Base-by-base conservation (phyloP, 2,888 invertebrate species). In the Drosophila mimica region DNA sequence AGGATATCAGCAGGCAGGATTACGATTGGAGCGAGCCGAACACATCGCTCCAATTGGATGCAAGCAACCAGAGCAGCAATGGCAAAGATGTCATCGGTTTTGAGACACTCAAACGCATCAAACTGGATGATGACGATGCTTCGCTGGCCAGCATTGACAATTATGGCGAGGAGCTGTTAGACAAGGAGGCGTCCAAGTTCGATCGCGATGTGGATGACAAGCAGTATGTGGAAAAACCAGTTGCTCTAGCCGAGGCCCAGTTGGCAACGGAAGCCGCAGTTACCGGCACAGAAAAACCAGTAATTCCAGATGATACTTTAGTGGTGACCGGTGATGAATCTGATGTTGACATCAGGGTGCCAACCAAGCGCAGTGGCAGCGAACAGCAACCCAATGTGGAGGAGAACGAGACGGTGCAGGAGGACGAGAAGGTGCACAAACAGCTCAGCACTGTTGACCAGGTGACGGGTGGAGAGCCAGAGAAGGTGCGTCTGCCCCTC, bases 381-480 rank as follows among this genome's bases (percentile, higher is more conserved):
- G 82, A 86, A 56, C 59, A 67, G 76, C 72, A 58, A 43, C 74
- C 79, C n/a, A 92, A 91, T 72, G 76, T 91, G 48, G 91, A 91
- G 74, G 92, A 93, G 67, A 92, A 92, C 70, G 93, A 92, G 80
- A 91, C 92, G 63, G 91, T 94, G 82, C 93, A 94, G 78, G 93
- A 94, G 13, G 92, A 94, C 48, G 95, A 95, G 82, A 95, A 95
- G 90, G 8, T 94, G 93, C 81, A 94, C 93, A 85, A 94, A 94
- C 83, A 94, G 93, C 89, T 94, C 89, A 93, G 8, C 72, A 49
- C 30, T 15, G 70, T 15, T 20, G 94, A 94, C 58, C 94, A 43
- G 93, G 94, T 91, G 80, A 94, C 79, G 93, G 88, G 71, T 63
- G 91, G 94, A 94, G 79, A 95, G 94, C 91, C 92, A 93, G 79